Evolutionary conservation across 2,113 vertebrate genomes (phyloP).

Genomic region (Mesembrinibis cayennensis): DNA sequence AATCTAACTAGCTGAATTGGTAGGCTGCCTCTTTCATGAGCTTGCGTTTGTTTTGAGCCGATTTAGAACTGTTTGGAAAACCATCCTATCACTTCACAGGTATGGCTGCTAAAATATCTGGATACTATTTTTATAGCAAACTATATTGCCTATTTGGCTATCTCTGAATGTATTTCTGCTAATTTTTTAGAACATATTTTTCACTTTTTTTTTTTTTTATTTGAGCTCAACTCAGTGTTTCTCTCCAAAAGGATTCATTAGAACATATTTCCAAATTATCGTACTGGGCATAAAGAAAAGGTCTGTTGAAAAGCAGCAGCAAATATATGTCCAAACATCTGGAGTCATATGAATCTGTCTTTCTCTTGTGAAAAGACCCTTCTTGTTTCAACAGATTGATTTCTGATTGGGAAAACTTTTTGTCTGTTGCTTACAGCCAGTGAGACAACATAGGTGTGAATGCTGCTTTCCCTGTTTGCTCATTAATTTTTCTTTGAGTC

Average conservation of each 20-base stretch:
- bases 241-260: background rate
- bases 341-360: background rate
- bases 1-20: background rate
- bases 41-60: rapidly evolving
- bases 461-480: background rate
- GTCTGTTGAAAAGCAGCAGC: background rate
- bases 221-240: background rate
- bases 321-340: background rate
- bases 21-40: background rate
- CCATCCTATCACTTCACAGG: background rate
- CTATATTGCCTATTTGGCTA: rapidly evolving
- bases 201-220: background rate
- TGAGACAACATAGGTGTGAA: background rate
- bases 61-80: background rate
- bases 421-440: background rate
- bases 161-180: background rate
- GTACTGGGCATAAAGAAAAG: background rate
- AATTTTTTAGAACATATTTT: background rate
- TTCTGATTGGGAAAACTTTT: background rate
- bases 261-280: background rate
- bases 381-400: background rate
- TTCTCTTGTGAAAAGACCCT: background rate
- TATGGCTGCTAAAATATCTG: background rate
- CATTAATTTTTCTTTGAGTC: background rate
- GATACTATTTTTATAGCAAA: background rate